phyloP scores from a whole-genome alignment of 2,113 vertebrate genomes.

The Gallinago jamesoni region DNA sequence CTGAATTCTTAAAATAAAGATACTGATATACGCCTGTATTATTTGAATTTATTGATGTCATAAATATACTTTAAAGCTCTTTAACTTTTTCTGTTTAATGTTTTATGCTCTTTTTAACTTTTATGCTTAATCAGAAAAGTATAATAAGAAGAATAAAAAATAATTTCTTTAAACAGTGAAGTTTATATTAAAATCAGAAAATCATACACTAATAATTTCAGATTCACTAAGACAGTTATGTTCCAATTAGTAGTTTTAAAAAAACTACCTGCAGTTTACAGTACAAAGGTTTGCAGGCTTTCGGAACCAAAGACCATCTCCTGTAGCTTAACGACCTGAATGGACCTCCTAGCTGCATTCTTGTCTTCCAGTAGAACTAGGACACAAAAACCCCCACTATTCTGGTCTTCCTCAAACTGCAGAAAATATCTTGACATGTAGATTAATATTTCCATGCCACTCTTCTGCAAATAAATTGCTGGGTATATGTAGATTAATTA shows the following conservation, averaged over 20 bases:
- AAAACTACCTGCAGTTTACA: constrained; percentile 12
- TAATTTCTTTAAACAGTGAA: constrained; percentile 23
- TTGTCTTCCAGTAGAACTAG: not conserved
- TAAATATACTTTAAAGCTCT: constrained; percentile 55
- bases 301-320: not conserved
- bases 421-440: not conserved
- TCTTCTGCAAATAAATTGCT: not conserved
- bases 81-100: not conserved
- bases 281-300: not conserved
- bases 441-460: not conserved
- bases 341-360: not conserved
- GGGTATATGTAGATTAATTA: not conserved
- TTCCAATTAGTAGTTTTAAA: not conserved
- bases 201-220: constrained; percentile 18
- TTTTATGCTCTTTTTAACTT: too few species aligned
- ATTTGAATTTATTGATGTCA: constrained; percentile 44
- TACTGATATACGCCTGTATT: not conserved
- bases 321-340: not conserved
- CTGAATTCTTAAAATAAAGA: constrained; percentile 29
- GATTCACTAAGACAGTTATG: constrained; percentile 27
- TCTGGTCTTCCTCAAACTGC: not conserved
- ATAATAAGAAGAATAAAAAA: constrained; percentile 46
- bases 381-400: not conserved
- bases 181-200: constrained; percentile 17
- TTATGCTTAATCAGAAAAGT: constrained; percentile 16